Conservation (phyloP, 2,113 vertebrate species). For the Protobothrops mucrosquamatus region DNA sequence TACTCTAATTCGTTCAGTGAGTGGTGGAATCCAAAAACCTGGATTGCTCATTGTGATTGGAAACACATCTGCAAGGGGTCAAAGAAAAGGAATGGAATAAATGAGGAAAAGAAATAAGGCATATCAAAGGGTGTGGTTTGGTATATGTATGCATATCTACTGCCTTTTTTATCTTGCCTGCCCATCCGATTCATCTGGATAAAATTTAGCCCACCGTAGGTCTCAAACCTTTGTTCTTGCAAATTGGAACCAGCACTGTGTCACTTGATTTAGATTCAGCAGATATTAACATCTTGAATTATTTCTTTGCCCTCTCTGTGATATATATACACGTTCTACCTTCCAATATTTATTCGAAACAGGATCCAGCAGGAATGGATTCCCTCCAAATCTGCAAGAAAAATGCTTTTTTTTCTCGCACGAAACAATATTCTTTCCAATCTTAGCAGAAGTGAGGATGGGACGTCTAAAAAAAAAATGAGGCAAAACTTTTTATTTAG, state of each 20-base stretch:
- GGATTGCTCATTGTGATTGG: too few relatives aligned
- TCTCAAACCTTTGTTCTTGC: neutral
- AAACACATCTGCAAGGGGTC: too few relatives aligned
- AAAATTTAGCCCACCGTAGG: too few relatives aligned
- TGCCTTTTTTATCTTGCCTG: neutral
- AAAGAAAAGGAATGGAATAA: too few relatives aligned
- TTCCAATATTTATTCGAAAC: conserved; percentile 17
- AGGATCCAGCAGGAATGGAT: neutral
- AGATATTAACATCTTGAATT: neutral
- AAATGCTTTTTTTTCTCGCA: conserved; percentile 21
- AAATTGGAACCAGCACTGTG: neutral
- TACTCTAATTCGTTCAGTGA: too few relatives aligned
- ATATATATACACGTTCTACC: neutral
- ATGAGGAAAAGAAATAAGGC: neutral
- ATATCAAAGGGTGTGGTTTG: neutral
- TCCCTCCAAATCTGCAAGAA: conserved; percentile 3
- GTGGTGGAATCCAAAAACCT: too few relatives aligned
- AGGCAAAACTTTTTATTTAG: conserved; percentile 57
- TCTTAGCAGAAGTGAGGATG: conserved; percentile 46
- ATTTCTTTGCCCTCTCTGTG: neutral
- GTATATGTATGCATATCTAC: neutral
- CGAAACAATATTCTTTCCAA: conserved; percentile 39
- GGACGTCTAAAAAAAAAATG: conserved; percentile 33
- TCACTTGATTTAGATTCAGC: neutral
- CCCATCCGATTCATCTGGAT: neutral